Evolutionary conservation across 2,888 invertebrate genomes (phyloP).

Genomic region (Ophioninae sp.): DNA sequence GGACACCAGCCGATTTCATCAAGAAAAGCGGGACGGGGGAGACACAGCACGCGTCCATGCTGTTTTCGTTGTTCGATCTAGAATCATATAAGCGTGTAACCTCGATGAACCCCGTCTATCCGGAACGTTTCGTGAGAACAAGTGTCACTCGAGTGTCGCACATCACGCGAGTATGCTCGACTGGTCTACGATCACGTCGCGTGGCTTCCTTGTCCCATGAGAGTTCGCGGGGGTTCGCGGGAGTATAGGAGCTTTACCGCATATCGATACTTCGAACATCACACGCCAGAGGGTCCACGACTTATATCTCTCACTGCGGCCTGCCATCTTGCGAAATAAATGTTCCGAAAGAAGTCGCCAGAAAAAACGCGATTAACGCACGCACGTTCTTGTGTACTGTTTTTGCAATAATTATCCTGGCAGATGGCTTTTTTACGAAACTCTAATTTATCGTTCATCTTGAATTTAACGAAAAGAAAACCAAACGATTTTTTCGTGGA

Average conservation of each 20-base stretch:
- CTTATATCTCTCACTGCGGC: background rate
- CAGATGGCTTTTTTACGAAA: too few relatives aligned
- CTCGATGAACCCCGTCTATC: slow-evolving; percentile 43
- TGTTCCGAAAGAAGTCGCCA: slow-evolving; percentile 7
- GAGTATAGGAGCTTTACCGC: slow-evolving; percentile 17
- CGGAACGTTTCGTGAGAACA: slow-evolving; percentile 76
- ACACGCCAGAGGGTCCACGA: slow-evolving; percentile 28
- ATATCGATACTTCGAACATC: slow-evolving; percentile 39
- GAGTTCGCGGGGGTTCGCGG: slow-evolving; percentile 22
- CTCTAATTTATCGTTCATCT: too few relatives aligned
- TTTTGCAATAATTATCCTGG: too few relatives aligned
- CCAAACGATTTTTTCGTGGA: too few relatives aligned
- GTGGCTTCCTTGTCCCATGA: slow-evolving; percentile 26
- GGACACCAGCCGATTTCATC: slow-evolving; percentile 58
- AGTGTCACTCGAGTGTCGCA: slow-evolving; percentile 77
- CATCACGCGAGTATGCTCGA: slow-evolving; percentile 43
- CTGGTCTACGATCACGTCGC: slow-evolving; percentile 11
- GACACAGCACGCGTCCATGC: slow-evolving; percentile 36
- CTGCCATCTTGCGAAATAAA: slow-evolving; percentile 4
- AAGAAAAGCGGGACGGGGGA: slow-evolving; percentile 65
- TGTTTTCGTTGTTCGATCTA: slow-evolving; percentile 59
- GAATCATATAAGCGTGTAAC: slow-evolving; percentile 5
- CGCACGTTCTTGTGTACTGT: too few relatives aligned
- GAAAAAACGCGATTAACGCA: background rate
- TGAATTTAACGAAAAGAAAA: too few relatives aligned